Conservation (phyloP, 2,888 invertebrate species). For the Elysia crispata region DNA sequence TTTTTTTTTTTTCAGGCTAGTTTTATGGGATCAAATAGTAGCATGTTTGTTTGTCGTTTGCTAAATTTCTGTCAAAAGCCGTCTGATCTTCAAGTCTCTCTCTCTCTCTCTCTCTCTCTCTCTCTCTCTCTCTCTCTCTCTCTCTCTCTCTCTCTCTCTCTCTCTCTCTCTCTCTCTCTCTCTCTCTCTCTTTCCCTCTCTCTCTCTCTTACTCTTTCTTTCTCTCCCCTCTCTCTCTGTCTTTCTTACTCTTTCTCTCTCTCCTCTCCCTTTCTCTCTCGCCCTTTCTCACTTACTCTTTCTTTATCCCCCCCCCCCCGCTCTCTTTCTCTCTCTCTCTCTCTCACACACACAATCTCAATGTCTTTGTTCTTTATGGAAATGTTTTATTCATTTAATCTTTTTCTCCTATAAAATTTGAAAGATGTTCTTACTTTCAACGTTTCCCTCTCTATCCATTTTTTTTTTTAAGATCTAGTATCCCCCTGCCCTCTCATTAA, state of each 20-base stretch:
- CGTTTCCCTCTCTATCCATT: too few species aligned
- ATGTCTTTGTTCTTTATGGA: too few species aligned
- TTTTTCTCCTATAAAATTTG: too few species aligned
- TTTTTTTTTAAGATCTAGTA: too few species aligned
- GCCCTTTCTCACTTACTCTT: not conserved
- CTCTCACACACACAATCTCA: not conserved
- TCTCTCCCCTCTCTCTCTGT: not conserved
- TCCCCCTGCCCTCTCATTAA: too few species aligned
- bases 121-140: not conserved
- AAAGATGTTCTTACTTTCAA: not conserved
- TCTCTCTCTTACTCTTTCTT: not conserved
- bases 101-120: conserved; percentile 14
- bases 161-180: conserved; percentile 1
- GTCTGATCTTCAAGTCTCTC: too few species aligned
- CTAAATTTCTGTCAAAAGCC: too few species aligned
- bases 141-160: not conserved
- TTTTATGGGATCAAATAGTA: too few species aligned
- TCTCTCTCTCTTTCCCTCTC: not conserved
- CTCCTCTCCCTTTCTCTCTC: not conserved
- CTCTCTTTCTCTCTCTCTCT: too few species aligned
- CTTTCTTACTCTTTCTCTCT: conserved; percentile 2
- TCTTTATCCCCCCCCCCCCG: not conserved
- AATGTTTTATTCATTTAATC: too few species aligned
- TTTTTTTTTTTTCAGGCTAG: too few species aligned
- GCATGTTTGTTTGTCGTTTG: too few species aligned